phyloP scores from a whole-genome alignment of 2,888 invertebrate genomes.

The Hydropsyche betteni region DNA sequence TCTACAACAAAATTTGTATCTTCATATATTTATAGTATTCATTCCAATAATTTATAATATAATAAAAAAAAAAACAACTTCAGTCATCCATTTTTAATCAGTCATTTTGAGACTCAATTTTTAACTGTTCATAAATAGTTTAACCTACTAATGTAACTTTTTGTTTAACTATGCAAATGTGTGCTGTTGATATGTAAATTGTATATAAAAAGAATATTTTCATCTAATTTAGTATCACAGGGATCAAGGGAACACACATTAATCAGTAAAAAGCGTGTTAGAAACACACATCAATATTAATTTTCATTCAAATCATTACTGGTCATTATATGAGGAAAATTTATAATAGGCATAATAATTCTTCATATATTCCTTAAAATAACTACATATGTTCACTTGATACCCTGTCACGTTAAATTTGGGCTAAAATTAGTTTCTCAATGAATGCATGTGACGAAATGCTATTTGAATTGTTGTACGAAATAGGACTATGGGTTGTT shows the following conservation, averaged over 20 bases:
- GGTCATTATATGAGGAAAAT: conserved; percentile 3
- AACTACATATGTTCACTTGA: conserved; percentile 48
- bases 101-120: too few relatives aligned
- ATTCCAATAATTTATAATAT: too few relatives aligned
- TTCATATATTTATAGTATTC: too few relatives aligned
- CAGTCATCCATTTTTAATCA: too few relatives aligned
- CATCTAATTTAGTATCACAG: conserved; percentile 32
- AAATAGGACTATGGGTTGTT: not conserved
- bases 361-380: conserved; percentile 10
- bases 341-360: not conserved
- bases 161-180: too few relatives aligned
- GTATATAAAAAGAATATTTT: not conserved
- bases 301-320: conserved; percentile 33
- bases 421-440: not conserved
- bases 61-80: too few relatives aligned
- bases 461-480: not conserved
- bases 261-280: conserved; percentile 47
- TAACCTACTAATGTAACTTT: too few relatives aligned
- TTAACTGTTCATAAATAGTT: too few relatives aligned
- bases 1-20: conserved; percentile 1
- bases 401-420: conserved; percentile 33
- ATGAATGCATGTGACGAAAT: conserved; percentile 8
- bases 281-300: conserved; percentile 42
- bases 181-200: too few relatives aligned
- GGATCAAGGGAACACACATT: conserved; percentile 51